Base-by-base conservation (phyloP, 1,140 invertebrate species). In the Lepidurus packardi region DNA sequence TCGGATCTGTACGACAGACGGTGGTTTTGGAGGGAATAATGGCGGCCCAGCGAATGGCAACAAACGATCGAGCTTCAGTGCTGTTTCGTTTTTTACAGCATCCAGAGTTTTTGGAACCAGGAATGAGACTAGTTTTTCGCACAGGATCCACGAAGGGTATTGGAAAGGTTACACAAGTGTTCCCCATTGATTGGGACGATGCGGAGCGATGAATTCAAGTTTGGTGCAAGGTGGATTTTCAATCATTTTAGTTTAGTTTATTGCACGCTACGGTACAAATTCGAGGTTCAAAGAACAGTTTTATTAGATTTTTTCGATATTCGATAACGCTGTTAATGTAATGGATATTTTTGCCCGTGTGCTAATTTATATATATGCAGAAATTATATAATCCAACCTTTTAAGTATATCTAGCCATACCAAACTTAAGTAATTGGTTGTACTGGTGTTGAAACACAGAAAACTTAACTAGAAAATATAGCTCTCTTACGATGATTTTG, bases 1-100 rank as follows among this genome's bases (percentile, higher is more conserved):
- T 98, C 79, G 96, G 95, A 1, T 98, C 96, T 83, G 93, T 99
- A 16, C 86, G 95, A 10, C 97, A 98, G 86, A 98, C 96, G 0
- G 96, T 94, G 24, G 91, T 97, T 25, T 91, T 97, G 34, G 90
- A 89, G 74, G 90, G 88, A 21, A 92, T 92, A 81, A 87, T 90
- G 85, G 87, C 88, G 41, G 83, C 73, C 21, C 73, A 76, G 78
- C 74, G 88, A 43, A 87, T 94, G 75, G 89, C 90, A 80, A 95
- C 94, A 0, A 94, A 96, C 83, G 93, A 97, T 81, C 90, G 89
- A 2, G 94, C 93, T 13, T 91, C 92, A 0, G 94, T 97, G 1
- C 85, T 95, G 80, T 98, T 98, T 85, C 88, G 92, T 75, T 98
- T 98, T 85, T 89, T 94, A 75, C 89, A 91, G 76, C 91, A 95